These are phyloP conservation scores for Oceanodroma leucorhoa DNA, from an alignment of 2,797 vertebrate genomes.

Conservation along the genomic window DNA sequence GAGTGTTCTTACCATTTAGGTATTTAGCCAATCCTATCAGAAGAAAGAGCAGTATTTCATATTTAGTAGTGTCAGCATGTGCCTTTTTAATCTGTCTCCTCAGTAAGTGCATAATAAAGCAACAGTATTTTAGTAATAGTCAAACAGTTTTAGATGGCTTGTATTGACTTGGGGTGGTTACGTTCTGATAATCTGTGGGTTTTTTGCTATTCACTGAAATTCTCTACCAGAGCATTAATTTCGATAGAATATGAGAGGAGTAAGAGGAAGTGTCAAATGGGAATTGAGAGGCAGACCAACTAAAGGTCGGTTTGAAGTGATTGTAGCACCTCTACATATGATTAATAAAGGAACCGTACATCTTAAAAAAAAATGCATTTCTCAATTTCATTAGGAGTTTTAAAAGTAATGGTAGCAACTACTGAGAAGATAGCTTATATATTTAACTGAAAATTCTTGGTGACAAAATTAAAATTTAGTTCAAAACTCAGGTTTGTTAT, in stretches of 20 bases:
- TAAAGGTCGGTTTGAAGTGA: background rate
- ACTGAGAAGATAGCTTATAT: background rate
- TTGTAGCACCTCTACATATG: background rate
- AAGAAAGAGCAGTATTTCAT: background rate
- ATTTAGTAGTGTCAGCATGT: background rate
- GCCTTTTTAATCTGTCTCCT: constrained; percentile 2
- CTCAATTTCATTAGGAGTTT: background rate
- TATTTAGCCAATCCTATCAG: constrained; percentile 46
- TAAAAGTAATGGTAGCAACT: background rate
- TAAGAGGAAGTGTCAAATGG: background rate
- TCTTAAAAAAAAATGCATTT: background rate
- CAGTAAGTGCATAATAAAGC: background rate
- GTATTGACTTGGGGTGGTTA: background rate
- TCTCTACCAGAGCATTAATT: background rate
- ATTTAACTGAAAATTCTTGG: background rate
- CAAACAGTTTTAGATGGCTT: background rate
- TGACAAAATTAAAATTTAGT: background rate
- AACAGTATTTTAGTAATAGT: background rate
- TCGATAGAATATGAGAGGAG: background rate
- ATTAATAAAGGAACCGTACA: background rate
- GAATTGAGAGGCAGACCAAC: background rate
- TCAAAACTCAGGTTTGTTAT: background rate
- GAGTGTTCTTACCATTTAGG: background rate
- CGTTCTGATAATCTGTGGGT: background rate
- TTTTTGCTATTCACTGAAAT: background rate